These are phyloP conservation scores for Gortyna flavago DNA, from an alignment of 2,888 invertebrate genomes.

Conservation along the genomic window DNA sequence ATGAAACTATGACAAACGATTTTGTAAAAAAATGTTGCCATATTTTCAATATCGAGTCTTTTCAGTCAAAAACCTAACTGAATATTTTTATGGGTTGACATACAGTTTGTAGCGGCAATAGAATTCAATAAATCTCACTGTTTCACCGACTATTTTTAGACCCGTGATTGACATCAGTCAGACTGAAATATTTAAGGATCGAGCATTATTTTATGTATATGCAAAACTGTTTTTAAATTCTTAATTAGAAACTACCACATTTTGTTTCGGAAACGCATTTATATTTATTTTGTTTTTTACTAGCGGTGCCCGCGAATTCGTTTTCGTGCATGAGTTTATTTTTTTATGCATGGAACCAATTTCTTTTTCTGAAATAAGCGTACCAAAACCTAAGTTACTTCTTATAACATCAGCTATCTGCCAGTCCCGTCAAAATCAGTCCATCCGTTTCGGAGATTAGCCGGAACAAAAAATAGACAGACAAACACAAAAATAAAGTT, in stretches of 20 bases:
- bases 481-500: too few species aligned
- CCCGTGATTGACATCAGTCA: slow-evolving; percentile 54
- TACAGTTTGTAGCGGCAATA: slow-evolving; percentile 48
- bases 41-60: slow-evolving; percentile 18
- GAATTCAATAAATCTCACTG: slow-evolving; percentile 58
- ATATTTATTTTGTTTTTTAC: neutral
- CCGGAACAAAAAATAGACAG: too few species aligned
- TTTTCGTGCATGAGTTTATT: neutral
- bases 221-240: slow-evolving; percentile 24
- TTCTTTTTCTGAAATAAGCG: too few species aligned
- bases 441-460: too few species aligned
- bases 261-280: neutral
- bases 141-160: slow-evolving; percentile 54
- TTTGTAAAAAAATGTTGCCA: slow-evolving; percentile 11
- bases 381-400: too few species aligned
- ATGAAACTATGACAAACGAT: neutral
- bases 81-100: slow-evolving; percentile 35
- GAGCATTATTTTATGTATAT: slow-evolving; percentile 33
- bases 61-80: slow-evolving; percentile 23
- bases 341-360: neutral
- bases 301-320: neutral
- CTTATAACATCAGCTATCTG: too few species aligned
- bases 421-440: too few species aligned
- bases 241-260: slow-evolving; percentile 21
- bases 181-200: slow-evolving; percentile 47